A percentile compares a stretch with the other conserved stretches of the same genome.
Evolutionary conservation across 2,797 vertebrate genomes (phyloP).

Genomic region (Stomatorhinus walkeri): DNA sequence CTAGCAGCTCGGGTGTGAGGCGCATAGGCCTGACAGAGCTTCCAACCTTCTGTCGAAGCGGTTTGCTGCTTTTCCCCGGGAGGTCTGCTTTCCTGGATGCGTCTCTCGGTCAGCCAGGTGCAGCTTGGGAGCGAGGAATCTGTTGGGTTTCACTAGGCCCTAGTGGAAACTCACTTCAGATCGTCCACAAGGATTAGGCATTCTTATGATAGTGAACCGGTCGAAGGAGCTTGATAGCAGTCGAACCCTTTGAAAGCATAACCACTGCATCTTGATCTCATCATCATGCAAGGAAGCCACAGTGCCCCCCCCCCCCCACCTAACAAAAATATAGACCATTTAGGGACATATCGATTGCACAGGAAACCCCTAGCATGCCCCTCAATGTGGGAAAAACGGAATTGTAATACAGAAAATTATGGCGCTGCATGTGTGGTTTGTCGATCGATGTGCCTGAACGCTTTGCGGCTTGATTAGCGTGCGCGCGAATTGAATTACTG

Average conservation of each 20-base stretch:
- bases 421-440: neutral
- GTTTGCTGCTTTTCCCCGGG: neutral
- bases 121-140: neutral
- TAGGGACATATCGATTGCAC: neutral
- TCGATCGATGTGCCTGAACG: neutral
- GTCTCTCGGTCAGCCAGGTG: neutral
- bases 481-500: neutral
- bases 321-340: neutral
- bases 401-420: constrained; percentile 7
- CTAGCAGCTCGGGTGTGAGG: neutral
- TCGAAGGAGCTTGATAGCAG: neutral
- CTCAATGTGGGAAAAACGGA: neutral
- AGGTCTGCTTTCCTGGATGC: neutral
- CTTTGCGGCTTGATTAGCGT: neutral
- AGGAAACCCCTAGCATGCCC: neutral
- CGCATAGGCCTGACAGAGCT: neutral
- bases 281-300: neutral
- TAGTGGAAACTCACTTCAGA: neutral
- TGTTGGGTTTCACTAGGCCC: neutral
- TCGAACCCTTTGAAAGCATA: neutral
- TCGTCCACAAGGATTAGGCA: neutral
- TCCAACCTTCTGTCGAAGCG: neutral
- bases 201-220: neutral
- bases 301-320: neutral
- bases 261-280: neutral